Conservation (phyloP, 2,113 vertebrate genomes). For the Anolis sagrei region DNA sequence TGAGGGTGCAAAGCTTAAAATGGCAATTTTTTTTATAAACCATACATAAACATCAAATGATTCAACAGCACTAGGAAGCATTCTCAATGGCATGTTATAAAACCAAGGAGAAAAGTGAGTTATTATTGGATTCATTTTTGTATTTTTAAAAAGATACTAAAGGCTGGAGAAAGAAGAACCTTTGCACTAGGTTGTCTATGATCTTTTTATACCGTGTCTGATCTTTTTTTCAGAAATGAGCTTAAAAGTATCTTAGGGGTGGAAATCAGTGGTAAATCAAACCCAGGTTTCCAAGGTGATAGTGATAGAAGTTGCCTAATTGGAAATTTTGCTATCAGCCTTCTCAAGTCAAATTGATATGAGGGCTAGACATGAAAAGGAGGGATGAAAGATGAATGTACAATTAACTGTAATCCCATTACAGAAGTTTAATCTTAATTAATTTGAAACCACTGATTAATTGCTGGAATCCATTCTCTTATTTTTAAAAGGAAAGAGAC, state of each 20-base stretch:
- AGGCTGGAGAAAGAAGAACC: not conserved
- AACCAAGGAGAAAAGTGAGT: constrained; percentile 24
- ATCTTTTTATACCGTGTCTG: constrained; percentile 12
- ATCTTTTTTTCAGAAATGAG: constrained; percentile 32
- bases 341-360: constrained; percentile 66
- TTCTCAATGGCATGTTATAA: constrained; percentile 17
- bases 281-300: constrained; percentile 29
- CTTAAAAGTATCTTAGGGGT: constrained; percentile 40
- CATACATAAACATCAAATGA: constrained; percentile 63
- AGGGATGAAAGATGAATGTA: constrained; percentile 66
- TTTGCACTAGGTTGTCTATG: constrained; percentile 6
- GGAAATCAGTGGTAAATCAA: constrained; percentile 60
- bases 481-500: constrained; percentile 52
- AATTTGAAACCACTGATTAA: constrained; percentile 75
- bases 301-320: constrained; percentile 63
- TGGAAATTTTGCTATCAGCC: constrained; percentile 63
- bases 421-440: constrained; percentile 74
- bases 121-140: constrained; percentile 31
- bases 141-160: constrained; percentile 7
- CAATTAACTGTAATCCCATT: constrained; percentile 73
- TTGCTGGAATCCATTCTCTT: constrained; percentile 59
- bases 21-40: constrained; percentile 45
- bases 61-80: constrained; percentile 26
- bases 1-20: constrained; percentile 47
- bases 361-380: constrained; percentile 63